Conservation (phyloP, 2,797 vertebrate species). For the Poeciliopsis turneri region DNA sequence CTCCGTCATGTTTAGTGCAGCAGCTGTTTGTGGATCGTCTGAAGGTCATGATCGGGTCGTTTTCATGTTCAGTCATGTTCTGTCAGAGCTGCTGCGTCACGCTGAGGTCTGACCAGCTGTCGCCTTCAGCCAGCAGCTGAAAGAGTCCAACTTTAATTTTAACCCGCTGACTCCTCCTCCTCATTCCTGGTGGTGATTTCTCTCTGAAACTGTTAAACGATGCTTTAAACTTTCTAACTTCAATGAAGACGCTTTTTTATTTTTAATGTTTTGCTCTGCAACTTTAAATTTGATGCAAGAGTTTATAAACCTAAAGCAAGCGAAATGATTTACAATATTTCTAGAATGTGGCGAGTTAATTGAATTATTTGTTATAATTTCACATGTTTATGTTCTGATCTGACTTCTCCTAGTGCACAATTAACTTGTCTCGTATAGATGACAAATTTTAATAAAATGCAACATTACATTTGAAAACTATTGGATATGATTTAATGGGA, state of each 20-base stretch:
- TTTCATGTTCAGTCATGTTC: constrained; percentile 30
- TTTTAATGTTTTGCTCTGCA: neutral
- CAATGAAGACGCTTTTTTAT: neutral
- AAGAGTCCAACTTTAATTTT: neutral
- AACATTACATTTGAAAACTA: too few species aligned
- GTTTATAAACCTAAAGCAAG: too few species aligned
- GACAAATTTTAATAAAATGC: too few species aligned
- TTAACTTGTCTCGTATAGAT: too few species aligned
- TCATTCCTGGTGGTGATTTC: neutral
- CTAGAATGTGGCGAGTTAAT: too few species aligned
- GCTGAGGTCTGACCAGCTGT: constrained; percentile 73
- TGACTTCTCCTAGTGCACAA: too few species aligned
- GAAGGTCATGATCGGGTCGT: constrained; percentile 22
- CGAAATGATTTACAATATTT: too few species aligned
- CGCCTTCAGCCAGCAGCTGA: constrained; percentile 47
- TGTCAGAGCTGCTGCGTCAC: constrained; percentile 34
- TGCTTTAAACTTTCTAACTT: neutral
- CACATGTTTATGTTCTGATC: too few species aligned
- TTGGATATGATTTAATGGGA: too few species aligned
- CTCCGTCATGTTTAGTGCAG: neutral
- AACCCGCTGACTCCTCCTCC: neutral
- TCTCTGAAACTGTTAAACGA: neutral
- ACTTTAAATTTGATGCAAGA: too few species aligned
- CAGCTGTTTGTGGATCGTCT: constrained; percentile 20
- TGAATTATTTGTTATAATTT: too few species aligned